Percentiles rank a stretch among this genome's conserved stretches.
Evolutionary conservation across 2,113 vertebrate genomes (phyloP).

Genomic region (Rhegmatorhina hoffmannsi): DNA sequence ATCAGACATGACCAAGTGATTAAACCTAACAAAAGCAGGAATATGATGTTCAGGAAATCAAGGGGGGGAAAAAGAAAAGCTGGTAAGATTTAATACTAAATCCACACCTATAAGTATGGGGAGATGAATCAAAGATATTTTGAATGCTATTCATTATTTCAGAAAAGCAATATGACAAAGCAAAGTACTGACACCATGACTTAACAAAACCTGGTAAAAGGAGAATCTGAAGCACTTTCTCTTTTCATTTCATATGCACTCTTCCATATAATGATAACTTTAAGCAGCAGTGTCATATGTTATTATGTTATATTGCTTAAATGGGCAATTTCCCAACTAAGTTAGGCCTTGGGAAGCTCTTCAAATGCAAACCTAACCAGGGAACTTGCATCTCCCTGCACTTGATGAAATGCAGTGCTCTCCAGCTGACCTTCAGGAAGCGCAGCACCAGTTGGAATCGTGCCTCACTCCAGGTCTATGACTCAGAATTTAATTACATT

Average conservation of each 20-base stretch:
- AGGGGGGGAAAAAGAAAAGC: neutral
- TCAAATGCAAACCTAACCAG: slow-evolving; percentile 5
- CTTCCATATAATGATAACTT: neutral
- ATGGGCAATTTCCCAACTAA: slow-evolving; percentile 3
- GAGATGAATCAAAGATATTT: neutral
- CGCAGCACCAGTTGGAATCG: slow-evolving; percentile 10
- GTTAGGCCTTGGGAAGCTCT: slow-evolving; percentile 29
- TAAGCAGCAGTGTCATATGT: neutral
- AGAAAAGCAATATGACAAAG: neutral
- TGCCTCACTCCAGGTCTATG: slow-evolving; percentile 37
- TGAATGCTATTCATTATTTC: neutral
- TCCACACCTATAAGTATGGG: neutral
- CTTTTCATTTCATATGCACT: neutral
- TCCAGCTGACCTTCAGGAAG: slow-evolving; percentile 45
- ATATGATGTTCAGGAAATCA: neutral
- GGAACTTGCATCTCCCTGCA: neutral
- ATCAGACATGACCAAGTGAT: neutral
- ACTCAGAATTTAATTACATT: slow-evolving; percentile 59
- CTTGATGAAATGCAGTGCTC: neutral
- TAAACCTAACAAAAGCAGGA: neutral
- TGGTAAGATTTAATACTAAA: neutral
- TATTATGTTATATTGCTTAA: slow-evolving; percentile 23
- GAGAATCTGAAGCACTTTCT: neutral
- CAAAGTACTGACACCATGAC: neutral
- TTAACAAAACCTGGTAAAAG: neutral